Evolutionary conservation across 2,888 invertebrate genomes (phyloP).

Genomic region (Polyploca ridens): DNA sequence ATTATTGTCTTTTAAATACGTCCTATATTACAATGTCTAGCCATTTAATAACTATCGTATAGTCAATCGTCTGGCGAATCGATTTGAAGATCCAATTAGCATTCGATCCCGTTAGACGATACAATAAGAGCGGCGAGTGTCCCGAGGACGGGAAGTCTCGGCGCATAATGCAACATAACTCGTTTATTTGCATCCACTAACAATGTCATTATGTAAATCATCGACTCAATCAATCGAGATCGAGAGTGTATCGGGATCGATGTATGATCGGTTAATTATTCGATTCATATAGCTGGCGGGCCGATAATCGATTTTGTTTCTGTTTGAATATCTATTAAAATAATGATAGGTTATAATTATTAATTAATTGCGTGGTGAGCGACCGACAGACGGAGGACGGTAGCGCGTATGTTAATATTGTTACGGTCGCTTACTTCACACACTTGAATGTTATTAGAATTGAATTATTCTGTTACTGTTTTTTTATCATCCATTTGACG

Average conservation of each 20-base stretch:
- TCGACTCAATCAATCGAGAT: conserved; percentile 57
- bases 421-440: conserved; percentile 3
- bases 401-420: conserved; percentile 6
- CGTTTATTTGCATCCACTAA: conserved; percentile 71
- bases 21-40: conserved; percentile 20
- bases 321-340: conserved; percentile 41
- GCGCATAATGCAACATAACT: conserved; percentile 41
- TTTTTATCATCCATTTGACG: neutral
- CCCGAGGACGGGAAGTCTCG: conserved; percentile 8
- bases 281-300: conserved; percentile 20
- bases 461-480: conserved; percentile 1
- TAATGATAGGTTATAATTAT: conserved; percentile 48
- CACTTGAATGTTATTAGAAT: conserved; percentile 2
- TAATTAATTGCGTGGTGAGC: conserved; percentile 37
- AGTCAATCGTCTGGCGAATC: conserved; percentile 29
- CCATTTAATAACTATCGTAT: conserved; percentile 19
- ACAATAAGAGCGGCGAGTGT: conserved; percentile 23
- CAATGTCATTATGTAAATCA: conserved; percentile 77
- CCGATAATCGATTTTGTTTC: conserved; percentile 46
- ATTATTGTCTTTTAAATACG: conserved; percentile 6
- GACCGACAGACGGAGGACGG: neutral
- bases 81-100: conserved; percentile 35
- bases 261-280: conserved; percentile 63
- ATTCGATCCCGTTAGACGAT: conserved; percentile 29
- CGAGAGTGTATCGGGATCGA: conserved; percentile 68